These are phyloP conservation scores for Macropis europaea DNA, from an alignment of 2,888 invertebrate species.

Conservation along the genomic window DNA sequence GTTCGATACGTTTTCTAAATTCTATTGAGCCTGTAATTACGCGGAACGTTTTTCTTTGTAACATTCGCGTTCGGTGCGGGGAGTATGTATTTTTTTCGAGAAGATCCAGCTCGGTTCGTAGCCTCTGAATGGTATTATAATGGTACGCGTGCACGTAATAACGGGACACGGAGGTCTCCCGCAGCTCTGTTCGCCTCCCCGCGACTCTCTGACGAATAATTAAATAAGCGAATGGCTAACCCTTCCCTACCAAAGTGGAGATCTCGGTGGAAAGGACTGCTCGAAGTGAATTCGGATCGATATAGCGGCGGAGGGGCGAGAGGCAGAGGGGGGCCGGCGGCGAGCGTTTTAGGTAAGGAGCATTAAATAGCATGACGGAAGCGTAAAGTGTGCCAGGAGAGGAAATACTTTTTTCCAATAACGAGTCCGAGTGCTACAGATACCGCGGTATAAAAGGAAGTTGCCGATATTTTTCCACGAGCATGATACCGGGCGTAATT, in stretches of 20 bases:
- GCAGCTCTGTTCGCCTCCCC: too few relatives aligned
- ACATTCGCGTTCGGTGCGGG: neutral
- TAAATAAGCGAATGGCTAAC: neutral
- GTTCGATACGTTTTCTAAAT: neutral
- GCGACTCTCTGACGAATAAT: neutral
- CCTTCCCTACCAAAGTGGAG: too few relatives aligned
- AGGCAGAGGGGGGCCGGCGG: too few relatives aligned
- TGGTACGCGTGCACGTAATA: neutral
- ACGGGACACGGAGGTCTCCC: too few relatives aligned
- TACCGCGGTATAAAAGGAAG: too few relatives aligned
- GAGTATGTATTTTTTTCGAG: neutral
- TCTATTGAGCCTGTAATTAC: neutral
- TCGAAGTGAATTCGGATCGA: too few relatives aligned
- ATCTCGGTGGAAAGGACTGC: too few relatives aligned
- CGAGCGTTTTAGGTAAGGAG: too few relatives aligned
- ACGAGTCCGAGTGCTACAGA: neutral
- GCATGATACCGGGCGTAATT: too few relatives aligned
- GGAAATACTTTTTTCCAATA: neutral
- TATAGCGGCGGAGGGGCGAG: too few relatives aligned
- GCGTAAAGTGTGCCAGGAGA: neutral
- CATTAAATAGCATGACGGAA: too few relatives aligned
- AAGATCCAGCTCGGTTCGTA: neutral
- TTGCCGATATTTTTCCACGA: too few relatives aligned
- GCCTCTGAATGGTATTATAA: neutral
- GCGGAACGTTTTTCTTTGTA: neutral